These are phyloP conservation scores for Conger conger DNA, from an alignment of 2,113 vertebrate genomes.

Conservation along the genomic window DNA sequence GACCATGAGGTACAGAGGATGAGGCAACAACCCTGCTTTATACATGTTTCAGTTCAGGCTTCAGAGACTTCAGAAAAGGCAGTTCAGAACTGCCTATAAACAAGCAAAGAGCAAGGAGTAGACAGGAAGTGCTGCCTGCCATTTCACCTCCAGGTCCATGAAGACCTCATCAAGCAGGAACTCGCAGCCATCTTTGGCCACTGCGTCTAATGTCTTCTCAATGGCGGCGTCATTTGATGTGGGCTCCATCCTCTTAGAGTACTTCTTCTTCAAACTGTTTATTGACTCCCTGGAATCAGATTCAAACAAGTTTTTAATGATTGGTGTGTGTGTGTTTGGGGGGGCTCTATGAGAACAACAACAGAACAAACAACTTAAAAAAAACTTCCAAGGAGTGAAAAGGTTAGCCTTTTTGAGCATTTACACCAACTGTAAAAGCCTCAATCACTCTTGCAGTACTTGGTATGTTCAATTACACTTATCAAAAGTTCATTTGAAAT, in stretches of 20 bases:
- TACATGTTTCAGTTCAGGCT: background rate
- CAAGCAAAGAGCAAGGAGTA: too few species aligned
- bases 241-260: slow-evolving; percentile 71
- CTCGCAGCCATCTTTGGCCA: slow-evolving; percentile 90
- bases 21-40: background rate
- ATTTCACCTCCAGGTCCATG: slow-evolving; percentile 87
- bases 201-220: slow-evolving; percentile 78
- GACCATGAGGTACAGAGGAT: background rate
- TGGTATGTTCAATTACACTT: too few species aligned
- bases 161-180: slow-evolving; percentile 95
- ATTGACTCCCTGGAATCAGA: slow-evolving; percentile 83
- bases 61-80: too few species aligned
- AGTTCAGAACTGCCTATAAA: too few species aligned
- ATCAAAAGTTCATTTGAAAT: too few species aligned
- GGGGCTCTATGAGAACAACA: background rate
- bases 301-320: background rate
- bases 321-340: background rate
- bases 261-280: slow-evolving; percentile 92
- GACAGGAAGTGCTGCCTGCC: background rate
- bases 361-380: too few species aligned
- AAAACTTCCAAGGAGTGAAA: too few species aligned
- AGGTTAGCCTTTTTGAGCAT: too few species aligned
- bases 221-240: slow-evolving; percentile 81
- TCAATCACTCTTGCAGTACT: too few species aligned
- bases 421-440: too few species aligned